A percentile compares a stretch with the other conserved stretches of the same genome.
These are phyloP conservation scores for Bhutanitis thaidina DNA, from an alignment of 2,888 invertebrate species.

Conservation along the genomic window DNA sequence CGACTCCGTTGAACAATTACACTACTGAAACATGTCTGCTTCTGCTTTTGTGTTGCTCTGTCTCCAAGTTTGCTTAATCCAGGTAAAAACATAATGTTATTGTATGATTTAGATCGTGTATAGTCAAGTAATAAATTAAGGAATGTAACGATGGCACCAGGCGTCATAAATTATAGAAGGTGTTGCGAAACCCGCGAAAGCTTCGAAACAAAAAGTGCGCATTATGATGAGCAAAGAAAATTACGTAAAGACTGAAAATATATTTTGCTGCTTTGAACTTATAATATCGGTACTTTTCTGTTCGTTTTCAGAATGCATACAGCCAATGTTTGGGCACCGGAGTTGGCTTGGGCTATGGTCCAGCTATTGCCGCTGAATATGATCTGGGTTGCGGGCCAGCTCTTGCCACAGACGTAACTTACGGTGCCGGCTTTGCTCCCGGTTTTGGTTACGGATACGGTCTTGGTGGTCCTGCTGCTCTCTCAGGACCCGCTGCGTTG, in stretches of 20 bases:
- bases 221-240: too few relatives aligned
- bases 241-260: too few relatives aligned
- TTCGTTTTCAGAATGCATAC: constrained; percentile 5
- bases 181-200: too few relatives aligned
- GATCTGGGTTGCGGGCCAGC: constrained; percentile 30
- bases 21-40: neutral
- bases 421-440: neutral
- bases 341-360: neutral
- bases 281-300: too few relatives aligned
- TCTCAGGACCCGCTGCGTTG: neutral
- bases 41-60: neutral
- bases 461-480: constrained; percentile 13
- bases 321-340: constrained; percentile 1
- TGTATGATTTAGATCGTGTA: too few relatives aligned
- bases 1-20: neutral
- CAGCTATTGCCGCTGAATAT: constrained; percentile 47
- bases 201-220: too few relatives aligned
- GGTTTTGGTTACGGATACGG: constrained; percentile 5
- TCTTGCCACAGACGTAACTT: neutral
- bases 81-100: too few relatives aligned
- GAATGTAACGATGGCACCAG: too few relatives aligned
- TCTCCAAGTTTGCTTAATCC: neutral
- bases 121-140: too few relatives aligned
- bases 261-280: too few relatives aligned
- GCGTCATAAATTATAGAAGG: too few relatives aligned